Percentiles rank a stretch among this genome's conserved stretches.
Evolutionary conservation across 2,797 vertebrate genomes (phyloP).

Genomic region (Tragelaphus oryx): DNA sequence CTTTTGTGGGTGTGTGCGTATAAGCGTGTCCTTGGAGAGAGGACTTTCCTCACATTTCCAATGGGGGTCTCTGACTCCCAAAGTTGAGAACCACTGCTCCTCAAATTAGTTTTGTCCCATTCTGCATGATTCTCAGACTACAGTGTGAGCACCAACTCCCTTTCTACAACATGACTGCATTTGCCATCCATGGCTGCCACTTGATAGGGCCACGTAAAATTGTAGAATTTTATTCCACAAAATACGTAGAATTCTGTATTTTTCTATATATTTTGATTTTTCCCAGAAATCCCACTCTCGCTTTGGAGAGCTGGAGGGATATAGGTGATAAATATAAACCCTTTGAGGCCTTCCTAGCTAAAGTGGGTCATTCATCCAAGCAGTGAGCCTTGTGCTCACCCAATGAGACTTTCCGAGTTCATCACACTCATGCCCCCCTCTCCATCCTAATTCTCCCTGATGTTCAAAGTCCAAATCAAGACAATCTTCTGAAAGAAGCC

Average conservation of each 20-base stretch:
- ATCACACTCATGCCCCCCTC: neutral
- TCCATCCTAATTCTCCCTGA: neutral
- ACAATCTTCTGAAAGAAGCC: neutral
- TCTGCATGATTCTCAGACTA: neutral
- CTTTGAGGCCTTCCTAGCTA: neutral
- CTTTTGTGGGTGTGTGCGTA: neutral
- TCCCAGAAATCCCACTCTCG: neutral
- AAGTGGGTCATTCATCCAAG: neutral
- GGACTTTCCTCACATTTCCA: neutral
- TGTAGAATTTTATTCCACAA: neutral
- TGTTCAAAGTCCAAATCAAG: neutral
- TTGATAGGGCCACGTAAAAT: neutral
- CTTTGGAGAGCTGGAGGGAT: neutral
- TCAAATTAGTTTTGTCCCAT: neutral
- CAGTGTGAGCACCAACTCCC: neutral
- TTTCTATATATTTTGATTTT: neutral
- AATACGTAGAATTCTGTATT: neutral
- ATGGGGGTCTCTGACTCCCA: neutral
- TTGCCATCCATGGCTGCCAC: neutral
- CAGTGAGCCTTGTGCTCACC: neutral
- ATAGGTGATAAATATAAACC: neutral
- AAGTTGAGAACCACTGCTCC: neutral
- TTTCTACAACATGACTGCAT: neutral
- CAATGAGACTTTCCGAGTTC: neutral
- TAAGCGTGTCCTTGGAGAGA: neutral